Evolutionary conservation across 2,888 invertebrate species (phyloP), one percentile per base, ranked within the genome.

Genomic region (Megalurothrips usitatus): DNA sequence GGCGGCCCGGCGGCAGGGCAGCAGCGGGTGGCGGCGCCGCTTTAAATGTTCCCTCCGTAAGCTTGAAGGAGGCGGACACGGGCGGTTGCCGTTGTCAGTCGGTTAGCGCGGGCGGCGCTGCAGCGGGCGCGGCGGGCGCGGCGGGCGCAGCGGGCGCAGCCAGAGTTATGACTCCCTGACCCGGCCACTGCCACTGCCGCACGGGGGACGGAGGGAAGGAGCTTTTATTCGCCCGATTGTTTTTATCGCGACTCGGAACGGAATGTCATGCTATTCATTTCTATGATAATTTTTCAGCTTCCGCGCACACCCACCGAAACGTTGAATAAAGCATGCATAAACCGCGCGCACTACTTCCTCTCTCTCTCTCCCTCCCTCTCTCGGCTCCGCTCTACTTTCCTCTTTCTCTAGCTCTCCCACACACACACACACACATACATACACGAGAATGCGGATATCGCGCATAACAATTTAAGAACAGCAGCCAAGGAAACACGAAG

Each of bases 231-330:
- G 6, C 0, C 58, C 58, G 58, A 75, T 75, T 75, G 68, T 26
- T 75, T 43, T 75, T 75, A 75, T 75, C 68, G 26, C 68, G 58
- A 58, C 58, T 58, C 58, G 26, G 26, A 26, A 75, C 23, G 68
- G 68, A 75, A 75, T 75, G 68, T 75, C 68, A 75, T n/a, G 68
- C 68, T 75, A 75, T 75, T 75, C 68, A 75, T 75, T 75, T 75
- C 68, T 75, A 75, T 75, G 68, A 75, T 75, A 75, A 75, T 75
- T 75, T 75, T 75, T 75, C 68, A 11, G 58, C 58, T n/a, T 58
- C 58, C 58, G 34, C 34, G 17, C 58, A n/a, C 58, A n/a, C n/a
- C n/a, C n/a, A n/a, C n/a, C n/a, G 14, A 58, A 58, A 58, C 68
- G 68, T 75, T 75, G 68, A 75, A 75, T 75, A 75, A 75, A 75